phyloP scores from a whole-genome alignment of 2,797 vertebrate species.

The Rhinophrynus dorsalis region DNA sequence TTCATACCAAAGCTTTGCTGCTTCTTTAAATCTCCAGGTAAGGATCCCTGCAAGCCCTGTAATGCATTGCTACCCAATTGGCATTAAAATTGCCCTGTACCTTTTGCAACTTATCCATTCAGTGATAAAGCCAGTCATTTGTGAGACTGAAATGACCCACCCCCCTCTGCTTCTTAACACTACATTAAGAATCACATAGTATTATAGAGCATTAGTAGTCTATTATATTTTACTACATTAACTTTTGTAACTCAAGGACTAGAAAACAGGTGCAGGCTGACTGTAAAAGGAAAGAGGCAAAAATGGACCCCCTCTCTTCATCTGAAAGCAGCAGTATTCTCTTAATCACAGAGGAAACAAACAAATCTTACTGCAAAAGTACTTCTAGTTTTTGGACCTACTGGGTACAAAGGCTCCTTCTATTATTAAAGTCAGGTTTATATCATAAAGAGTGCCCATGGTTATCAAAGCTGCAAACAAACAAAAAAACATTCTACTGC shows the following conservation, averaged over 20 bases:
- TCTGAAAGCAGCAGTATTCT: slow-evolving; percentile 5
- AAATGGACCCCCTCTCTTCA: slow-evolving; percentile 28
- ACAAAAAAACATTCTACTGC: too few species aligned
- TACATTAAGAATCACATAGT: slow-evolving; percentile 33
- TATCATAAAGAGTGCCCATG: not conserved
- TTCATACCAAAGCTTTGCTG: too few species aligned
- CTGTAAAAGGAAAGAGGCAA: slow-evolving; percentile 21
- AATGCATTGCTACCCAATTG: too few species aligned
- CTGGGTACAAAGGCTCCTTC: not conserved
- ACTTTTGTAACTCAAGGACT: slow-evolving; percentile 18
- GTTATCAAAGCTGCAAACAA: not conserved
- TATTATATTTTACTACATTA: slow-evolving; percentile 48
- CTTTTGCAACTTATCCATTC: too few species aligned
- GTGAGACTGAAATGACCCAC: slow-evolving; percentile 2
- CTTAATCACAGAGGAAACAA: not conserved
- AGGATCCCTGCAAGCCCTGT: too few species aligned
- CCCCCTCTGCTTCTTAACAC: not conserved
- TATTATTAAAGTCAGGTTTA: not conserved
- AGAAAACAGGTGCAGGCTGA: slow-evolving; percentile 21
- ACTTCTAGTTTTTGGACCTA: not conserved
- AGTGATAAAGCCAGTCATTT: too few species aligned
- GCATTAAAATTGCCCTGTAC: too few species aligned
- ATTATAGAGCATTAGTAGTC: slow-evolving; percentile 38
- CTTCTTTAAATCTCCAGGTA: too few species aligned
- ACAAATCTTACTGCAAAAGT: slow-evolving; percentile 1